Evolutionary conservation across 2,888 invertebrate species (phyloP), one percentile per base, ranked within the genome.

Genomic region (Microplitis deprimator): DNA sequence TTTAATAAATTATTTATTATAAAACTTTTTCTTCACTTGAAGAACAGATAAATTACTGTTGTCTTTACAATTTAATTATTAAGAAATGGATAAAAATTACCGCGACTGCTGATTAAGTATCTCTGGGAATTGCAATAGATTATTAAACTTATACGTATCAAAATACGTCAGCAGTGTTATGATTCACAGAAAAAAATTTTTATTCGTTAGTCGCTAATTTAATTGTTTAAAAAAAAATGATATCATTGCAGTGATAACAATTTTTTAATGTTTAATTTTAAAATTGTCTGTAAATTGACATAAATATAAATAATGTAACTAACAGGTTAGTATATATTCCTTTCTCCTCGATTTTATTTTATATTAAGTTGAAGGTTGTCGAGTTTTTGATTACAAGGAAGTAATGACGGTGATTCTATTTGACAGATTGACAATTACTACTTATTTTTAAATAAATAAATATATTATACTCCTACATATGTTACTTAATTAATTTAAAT

Each of bases 321-420:
- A 50, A 50, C 10, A 13, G 3, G 13, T 50, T 50, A 50, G 50
- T 60, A 70, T 17, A 50, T 61, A 71, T 81, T 81, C 80, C 80
- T 81, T 81, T 81, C 80, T 77, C 80, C 78, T 76, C 61, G 75
- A 68, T 72, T 41, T 16, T 13, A 68, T 38, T 20, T 20, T 75
- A 74, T 64, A 20, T 60, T 69, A 60, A 72, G 74, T 68, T 76
- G 81, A 80, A 80, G 81, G 81, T 75, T 80, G 68, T 71, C 80
- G 59, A 38, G 81, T 81, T 77, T 65, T 78, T 69, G 76, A 76
- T 79, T 81, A 81, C 81, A 50, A 50, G 81, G 81, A 81, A 81
- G 79, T 81, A 73, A 39, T n/a, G 61, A 75, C 65, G 65, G 29
- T 65, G 17, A 50, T 50, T 50, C 50, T 13, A 5, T 13, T 29